Conservation (phyloP, 2,113 vertebrate genomes). For the Pangasianodon hypophthalmus region DNA sequence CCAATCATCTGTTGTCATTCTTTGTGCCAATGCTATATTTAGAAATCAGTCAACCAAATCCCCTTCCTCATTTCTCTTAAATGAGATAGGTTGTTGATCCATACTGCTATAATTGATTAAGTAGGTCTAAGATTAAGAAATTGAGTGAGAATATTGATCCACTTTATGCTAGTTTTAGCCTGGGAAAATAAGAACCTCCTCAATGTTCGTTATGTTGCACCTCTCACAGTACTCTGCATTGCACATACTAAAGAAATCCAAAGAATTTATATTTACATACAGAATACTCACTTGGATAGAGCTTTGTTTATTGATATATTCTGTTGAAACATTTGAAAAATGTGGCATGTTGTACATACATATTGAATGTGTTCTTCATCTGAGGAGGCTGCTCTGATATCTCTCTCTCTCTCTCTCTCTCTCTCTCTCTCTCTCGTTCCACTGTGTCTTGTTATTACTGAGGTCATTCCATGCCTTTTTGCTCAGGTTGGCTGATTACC, state of each 20-base stretch:
- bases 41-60: background rate
- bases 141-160: conserved; percentile 20
- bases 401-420: background rate
- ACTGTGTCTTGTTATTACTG: conserved; percentile 35
- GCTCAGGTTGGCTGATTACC: conserved; percentile 64
- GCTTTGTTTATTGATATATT: background rate
- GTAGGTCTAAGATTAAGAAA: conserved; percentile 24
- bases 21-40: background rate
- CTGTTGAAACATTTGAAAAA: background rate
- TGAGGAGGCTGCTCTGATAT: background rate
- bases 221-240: background rate
- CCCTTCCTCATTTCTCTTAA: background rate
- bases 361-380: background rate
- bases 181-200: background rate
- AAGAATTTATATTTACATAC: background rate
- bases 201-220: background rate
- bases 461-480: conserved; percentile 41
- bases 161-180: conserved; percentile 29
- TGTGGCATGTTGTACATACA: background rate
- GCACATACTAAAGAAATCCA: background rate
- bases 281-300: background rate
- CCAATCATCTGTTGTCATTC: background rate
- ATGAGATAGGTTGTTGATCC: background rate
- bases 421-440: background rate
- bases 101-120: background rate